Evolutionary conservation across 37 sponge, comb jelly and placozoan species (phyloP), one percentile per base, ranked within the genome.

Genomic region (Theonella swinhoei): DNA sequence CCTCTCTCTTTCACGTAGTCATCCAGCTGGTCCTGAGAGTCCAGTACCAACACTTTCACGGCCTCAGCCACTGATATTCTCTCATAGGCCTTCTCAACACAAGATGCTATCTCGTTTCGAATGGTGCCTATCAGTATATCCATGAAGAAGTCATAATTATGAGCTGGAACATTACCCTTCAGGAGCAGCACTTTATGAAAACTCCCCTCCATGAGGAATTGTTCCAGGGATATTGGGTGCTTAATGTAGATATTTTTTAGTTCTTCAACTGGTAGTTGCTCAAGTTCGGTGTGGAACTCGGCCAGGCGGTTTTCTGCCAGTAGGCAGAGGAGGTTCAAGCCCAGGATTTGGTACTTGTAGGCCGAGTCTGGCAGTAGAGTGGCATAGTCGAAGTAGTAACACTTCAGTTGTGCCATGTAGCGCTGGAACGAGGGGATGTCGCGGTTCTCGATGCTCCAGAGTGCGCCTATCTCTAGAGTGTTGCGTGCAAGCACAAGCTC

Each of bases 171-270:
- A 38, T 94, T 94, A 26, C 88, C 95, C 71, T 94, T 85, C 1
- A 90, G 84, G 43, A 95, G 88, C 40, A 93, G 94, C 35, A 99
- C 91, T 84, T 96, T 96, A 70, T 99, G 91, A 84, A 94, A 99
- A 75, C 95, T 96, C 11, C 99, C 99, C 80, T 99, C 99, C 99
- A 96, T 96, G 23, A 99, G 88, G 60, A 89, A 83, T 83, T 98
- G 98, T 77, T 99, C 99, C 62, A 99, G 74, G 9, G 82, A 68
- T 17, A 95, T 91, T 1, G 99, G 97, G 64, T 99, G 86, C 35
- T 83, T 92, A 42, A 99, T 90, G 82, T 99, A 99, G 0, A 99
- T 66, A 73, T 93, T 95, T 17, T 70, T 84, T 17, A 84, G 83
- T 59, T 95, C 79, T 26, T 94, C 91, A 0, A 85, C 77, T 0